A percentile compares a stretch with the other conserved stretches of the same genome.
phyloP scores from a whole-genome alignment of 2,888 invertebrate species.

The Halictus quadricinctus region DNA sequence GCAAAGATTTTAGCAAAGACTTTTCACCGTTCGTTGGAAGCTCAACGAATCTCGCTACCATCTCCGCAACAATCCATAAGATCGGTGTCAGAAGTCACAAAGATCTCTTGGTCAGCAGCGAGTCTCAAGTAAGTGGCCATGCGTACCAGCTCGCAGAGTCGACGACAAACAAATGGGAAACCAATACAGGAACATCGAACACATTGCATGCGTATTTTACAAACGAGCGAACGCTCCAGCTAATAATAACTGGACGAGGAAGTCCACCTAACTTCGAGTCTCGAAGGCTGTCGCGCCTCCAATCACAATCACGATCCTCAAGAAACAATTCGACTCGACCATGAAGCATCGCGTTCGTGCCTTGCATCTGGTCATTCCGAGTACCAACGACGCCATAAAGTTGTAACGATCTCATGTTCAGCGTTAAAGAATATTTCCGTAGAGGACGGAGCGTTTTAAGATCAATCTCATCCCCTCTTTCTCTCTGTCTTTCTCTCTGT shows the following conservation, averaged over 20 bases:
- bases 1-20: background rate
- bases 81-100: background rate
- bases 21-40: background rate
- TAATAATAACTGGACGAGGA: background rate
- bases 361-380: background rate
- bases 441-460: conserved; percentile 6
- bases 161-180: background rate
- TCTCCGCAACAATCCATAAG: background rate
- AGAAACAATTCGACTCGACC: background rate
- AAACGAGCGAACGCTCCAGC: background rate
- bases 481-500: background rate
- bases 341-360: background rate
- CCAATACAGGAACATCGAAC: background rate
- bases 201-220: background rate
- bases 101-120: background rate
- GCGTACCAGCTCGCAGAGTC: background rate
- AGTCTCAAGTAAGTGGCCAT: background rate
- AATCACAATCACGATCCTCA: background rate
- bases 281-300: background rate
- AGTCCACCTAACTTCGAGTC: background rate
- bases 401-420: background rate
- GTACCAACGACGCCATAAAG: background rate
- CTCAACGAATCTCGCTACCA: background rate
- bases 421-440: conserved; percentile 6
- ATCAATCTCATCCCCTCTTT: conserved; percentile 11